phyloP scores from a whole-genome alignment of 2,888 invertebrate genomes.

The Acleris emargana region DNA sequence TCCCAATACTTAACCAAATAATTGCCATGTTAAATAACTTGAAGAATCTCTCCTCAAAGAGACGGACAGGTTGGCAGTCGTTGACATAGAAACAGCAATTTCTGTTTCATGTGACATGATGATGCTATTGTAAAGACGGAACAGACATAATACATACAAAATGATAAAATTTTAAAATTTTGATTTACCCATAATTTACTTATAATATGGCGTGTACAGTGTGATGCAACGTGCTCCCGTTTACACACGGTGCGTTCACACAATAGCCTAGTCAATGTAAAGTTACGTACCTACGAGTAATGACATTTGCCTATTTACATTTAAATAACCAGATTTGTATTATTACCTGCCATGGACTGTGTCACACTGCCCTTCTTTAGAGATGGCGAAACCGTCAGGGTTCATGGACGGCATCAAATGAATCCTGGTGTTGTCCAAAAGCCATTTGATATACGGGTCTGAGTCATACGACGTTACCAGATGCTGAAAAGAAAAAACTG shows the following conservation, averaged over 20 bases:
- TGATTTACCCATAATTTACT: neutral
- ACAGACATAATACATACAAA: neutral
- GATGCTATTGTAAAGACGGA: constrained; percentile 15
- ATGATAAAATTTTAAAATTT: constrained; percentile 13
- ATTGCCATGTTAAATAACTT: too few species aligned
- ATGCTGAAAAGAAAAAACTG: constrained; percentile 80
- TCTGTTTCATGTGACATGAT: constrained; percentile 3
- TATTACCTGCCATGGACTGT: constrained; percentile 92
- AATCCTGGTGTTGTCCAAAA: constrained; percentile 97
- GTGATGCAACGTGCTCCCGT: constrained; percentile 23
- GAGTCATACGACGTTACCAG: constrained; percentile 91
- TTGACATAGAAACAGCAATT: constrained; percentile 1
- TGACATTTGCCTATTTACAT: neutral
- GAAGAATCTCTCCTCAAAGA: neutral
- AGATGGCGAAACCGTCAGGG: constrained; percentile 98
- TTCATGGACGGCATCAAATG: constrained; percentile 99
- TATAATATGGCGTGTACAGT: constrained; percentile 2
- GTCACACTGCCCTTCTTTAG: constrained; percentile 94
- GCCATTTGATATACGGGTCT: constrained; percentile 94
- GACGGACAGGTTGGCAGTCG: constrained; percentile 8
- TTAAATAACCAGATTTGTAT: neutral
- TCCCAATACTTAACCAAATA: neutral
- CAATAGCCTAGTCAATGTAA: constrained; percentile 11
- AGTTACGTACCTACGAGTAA: neutral
- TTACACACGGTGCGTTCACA: constrained; percentile 26